Evolutionary conservation across 1,140 invertebrate genomes (phyloP).

Genomic region (Psix sp.): DNA sequence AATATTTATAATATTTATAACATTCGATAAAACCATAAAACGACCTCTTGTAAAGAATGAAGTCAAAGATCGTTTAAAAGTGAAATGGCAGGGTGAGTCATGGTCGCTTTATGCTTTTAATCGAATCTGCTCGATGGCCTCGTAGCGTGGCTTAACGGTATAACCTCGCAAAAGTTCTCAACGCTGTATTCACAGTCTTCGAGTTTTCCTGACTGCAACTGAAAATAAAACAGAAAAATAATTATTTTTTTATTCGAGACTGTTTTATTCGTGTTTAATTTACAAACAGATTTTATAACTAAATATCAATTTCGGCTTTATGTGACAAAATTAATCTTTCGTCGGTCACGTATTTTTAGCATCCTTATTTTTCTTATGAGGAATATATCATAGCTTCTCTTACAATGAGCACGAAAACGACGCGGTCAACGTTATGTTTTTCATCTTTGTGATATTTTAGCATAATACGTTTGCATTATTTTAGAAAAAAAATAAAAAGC

Average conservation of each 20-base stretch:
- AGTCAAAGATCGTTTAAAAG: slow-evolving; percentile 5
- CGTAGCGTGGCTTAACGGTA: slow-evolving; percentile 80
- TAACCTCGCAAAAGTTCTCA: slow-evolving; percentile 86
- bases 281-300: too few relatives aligned
- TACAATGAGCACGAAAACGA: too few relatives aligned
- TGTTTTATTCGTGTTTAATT: background rate
- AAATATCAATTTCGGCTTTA: too few relatives aligned
- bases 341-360: too few relatives aligned
- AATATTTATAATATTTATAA: slow-evolving; percentile 7
- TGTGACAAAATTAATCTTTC: too few relatives aligned
- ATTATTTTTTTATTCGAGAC: background rate
- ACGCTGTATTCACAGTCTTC: slow-evolving; percentile 82
- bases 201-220: slow-evolving; percentile 81
- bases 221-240: slow-evolving; percentile 47
- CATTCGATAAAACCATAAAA: slow-evolving; percentile 25
- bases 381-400: too few relatives aligned
- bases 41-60: slow-evolving; percentile 5
- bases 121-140: background rate
- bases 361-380: too few relatives aligned
- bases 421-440: too few relatives aligned
- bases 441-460: too few relatives aligned
- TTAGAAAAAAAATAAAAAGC: too few relatives aligned
- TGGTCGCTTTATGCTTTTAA: slow-evolving; percentile 19
- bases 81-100: slow-evolving; percentile 4
- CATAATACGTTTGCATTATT: too few relatives aligned